Base-by-base conservation (phyloP, 2,797 vertebrate genomes). In the Harpagifer antarcticus region DNA sequence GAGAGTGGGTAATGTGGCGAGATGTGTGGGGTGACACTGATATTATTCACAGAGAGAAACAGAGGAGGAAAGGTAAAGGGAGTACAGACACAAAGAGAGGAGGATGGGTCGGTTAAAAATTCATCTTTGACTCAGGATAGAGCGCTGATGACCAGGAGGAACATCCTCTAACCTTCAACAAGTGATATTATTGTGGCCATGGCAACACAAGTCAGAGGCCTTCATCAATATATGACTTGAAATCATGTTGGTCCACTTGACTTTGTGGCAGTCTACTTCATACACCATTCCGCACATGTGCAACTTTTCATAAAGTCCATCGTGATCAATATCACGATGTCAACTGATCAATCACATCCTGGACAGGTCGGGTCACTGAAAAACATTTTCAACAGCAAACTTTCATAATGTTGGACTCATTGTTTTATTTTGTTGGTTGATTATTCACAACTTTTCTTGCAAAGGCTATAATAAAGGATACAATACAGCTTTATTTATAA, bases 1-100 rank as follows among this genome's bases (percentile, higher is more conserved):
- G 59, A 13, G 68, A 72, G 66, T 43, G 80, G 74, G 82, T 82
- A 68, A 79, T 78, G 56, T 77, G 67, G 57, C 15, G 19, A 58
- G 61, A 56, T 71, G 68, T 60, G 72, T 20, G 55, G 44, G 68
- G 65, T 58, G 50, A 66, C 68, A 61, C 12, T 49, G 70, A 68
- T 76, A 81, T 70, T 44, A 76, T 76, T 84, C 71, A 66, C 50
- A 59, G 50, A 15, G 44, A 40, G 78, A 74, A 33, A 53, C 43
- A 2, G 33, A 47, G 55, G 58, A 69, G 42, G 65, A 43, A n/a
- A 44, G 58, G n/a, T 16, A 57, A 42, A 33, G 5, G 37, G 48
- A 64, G 45, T 15, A 49, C 33, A 27, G 4, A 37, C 16, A 3
- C 9, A 14, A 17, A 31, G 20, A 44, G 40, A 44, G 40, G 63